A percentile compares a stretch with the other conserved stretches of the same genome.
These are phyloP conservation scores for Pantherophis alleghaniensis DNA, from an alignment of 2,797 vertebrate species.

Conservation along the genomic window DNA sequence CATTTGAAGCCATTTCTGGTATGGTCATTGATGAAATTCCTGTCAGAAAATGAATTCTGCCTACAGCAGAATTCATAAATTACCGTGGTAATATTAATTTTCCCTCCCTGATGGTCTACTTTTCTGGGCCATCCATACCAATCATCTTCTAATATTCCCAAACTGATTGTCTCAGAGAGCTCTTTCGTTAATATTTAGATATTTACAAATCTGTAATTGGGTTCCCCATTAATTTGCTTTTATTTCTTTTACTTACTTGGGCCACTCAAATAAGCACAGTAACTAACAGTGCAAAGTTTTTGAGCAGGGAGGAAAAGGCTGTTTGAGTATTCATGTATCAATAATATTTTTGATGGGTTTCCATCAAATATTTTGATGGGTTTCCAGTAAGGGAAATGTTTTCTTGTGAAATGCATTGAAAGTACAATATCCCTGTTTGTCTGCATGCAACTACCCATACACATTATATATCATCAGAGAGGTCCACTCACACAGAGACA, in stretches of 20 bases:
- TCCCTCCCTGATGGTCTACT: not conserved
- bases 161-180: not conserved
- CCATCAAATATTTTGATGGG: not conserved
- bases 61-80: not conserved
- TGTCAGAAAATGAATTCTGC: not conserved
- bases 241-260: not conserved
- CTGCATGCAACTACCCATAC: accelerated
- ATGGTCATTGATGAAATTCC: no score
- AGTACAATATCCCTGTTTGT: not conserved
- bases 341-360: constrained; percentile 4
- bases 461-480: constrained; percentile 20
- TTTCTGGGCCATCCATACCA: not conserved
- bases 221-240: constrained; percentile 13
- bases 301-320: not conserved
- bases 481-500: accelerated
- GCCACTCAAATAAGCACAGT: not conserved
- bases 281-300: not conserved
- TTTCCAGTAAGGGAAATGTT: constrained; percentile 14
- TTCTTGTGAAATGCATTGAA: not conserved
- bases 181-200: not conserved
- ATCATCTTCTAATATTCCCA: not conserved
- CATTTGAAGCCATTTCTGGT: not conserved
- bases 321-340: not conserved
- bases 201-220: not conserved
- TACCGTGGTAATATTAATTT: not conserved